These are phyloP conservation scores for Ciconia nigra DNA, from an alignment of 2,797 vertebrate species.

Conservation along the genomic window DNA sequence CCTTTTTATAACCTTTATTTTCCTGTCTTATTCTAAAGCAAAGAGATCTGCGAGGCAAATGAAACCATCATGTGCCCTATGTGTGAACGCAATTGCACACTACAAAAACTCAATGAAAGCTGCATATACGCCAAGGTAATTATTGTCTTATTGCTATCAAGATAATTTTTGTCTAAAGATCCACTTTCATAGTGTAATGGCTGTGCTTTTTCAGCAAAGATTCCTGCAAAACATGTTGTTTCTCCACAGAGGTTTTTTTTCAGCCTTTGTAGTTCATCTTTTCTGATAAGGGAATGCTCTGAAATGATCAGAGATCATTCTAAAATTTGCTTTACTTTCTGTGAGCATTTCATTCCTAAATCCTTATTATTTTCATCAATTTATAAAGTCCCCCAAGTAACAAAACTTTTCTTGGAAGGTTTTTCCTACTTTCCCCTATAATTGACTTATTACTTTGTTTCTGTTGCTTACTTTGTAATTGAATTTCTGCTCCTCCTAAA, in stretches of 20 bases:
- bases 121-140: conserved; percentile 96
- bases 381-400: background rate
- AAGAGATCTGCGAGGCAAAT: conserved; percentile 96
- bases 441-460: background rate
- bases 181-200: background rate
- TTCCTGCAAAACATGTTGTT: background rate
- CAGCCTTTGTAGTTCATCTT: background rate
- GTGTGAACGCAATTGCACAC: conserved; percentile 91
- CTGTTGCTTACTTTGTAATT: background rate
- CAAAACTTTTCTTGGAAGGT: background rate
- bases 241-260: background rate
- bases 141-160: background rate
- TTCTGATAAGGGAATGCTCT: background rate
- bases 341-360: background rate
- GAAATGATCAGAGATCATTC: background rate
- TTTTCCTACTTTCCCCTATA: background rate
- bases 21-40: conserved; percentile 74
- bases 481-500: background rate
- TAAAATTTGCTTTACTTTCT: background rate
- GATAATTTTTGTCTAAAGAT: background rate
- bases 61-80: conserved; percentile 96
- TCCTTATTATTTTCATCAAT: background rate
- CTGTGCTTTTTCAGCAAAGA: background rate
- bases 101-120: conserved; percentile 93
- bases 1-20: background rate